Evolutionary conservation across 2,113 vertebrate genomes (phyloP).

Genomic region (Saccopteryx bilineata): DNA sequence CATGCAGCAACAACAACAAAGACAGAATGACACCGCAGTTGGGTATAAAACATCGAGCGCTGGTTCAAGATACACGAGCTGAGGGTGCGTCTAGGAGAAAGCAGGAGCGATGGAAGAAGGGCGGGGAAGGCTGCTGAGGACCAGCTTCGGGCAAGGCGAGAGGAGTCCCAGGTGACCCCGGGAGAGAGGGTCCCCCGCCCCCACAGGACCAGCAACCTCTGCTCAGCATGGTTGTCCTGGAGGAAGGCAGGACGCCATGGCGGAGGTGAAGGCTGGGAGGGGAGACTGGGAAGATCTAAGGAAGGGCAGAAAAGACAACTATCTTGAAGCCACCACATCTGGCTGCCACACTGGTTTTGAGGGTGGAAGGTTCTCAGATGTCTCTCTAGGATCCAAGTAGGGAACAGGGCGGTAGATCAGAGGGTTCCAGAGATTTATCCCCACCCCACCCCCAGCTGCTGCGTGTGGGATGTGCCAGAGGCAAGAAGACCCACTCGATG

Average conservation of each 20-base stretch:
- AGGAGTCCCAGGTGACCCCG: fast-evolving
- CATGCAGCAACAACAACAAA: not conserved
- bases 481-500: constrained; percentile 27
- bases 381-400: not conserved
- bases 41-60: not conserved
- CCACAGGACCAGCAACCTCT: not conserved
- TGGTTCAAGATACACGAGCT: not conserved
- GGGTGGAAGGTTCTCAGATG: not conserved
- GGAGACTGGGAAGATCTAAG: not conserved
- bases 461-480: constrained; percentile 14
- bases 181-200: fast-evolving
- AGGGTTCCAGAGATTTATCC: not conserved
- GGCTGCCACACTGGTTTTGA: not conserved
- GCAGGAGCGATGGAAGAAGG: fast-evolving
- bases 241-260: not conserved
- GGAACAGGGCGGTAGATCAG: not conserved
- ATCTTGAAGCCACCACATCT: not conserved
- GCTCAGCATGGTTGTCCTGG: fast-evolving
- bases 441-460: constrained; percentile 34
- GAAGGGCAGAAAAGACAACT: not conserved
- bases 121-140: fast-evolving
- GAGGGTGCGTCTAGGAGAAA: fast-evolving
- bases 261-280: not conserved
- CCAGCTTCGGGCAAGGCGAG: not conserved
- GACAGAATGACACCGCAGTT: too few species aligned